Base-by-base conservation (phyloP, 2,113 vertebrate species). In the Recurvirostra avosetta region DNA sequence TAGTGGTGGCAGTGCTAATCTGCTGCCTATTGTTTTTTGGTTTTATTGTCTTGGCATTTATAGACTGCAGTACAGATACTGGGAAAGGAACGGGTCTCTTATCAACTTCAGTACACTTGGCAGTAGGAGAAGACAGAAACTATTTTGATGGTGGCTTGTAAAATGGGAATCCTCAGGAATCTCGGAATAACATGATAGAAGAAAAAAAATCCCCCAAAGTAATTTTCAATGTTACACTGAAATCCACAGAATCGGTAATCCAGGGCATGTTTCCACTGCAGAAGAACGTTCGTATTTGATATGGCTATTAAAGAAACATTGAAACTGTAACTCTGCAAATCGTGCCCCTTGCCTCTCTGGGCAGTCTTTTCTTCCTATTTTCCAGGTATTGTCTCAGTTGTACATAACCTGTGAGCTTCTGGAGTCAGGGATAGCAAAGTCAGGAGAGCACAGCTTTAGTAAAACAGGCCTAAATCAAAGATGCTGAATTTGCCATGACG, bases 401-500 rank as follows among this genome's bases (percentile, higher is more conserved):
- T n/a, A 11, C 29, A 4, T 34, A 30, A 61, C n/a, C 34, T n/a
- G 43, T 55, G 25, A 2, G 8, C 22, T 72, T 68, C 40, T 76
- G 23, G 59, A 62, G 45, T 26, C 16, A 16, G 59, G 38, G 80
- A n/a, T 5, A 88, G 67, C 40, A 23, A 66, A 19, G 41, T 43
- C 73, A 85, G 50, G 50, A 50, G 53, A 17, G 21, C 12, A 29
- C 25, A 40, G 7, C 27, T 70, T 72, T 66, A n/a, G 38, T 41
- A 36, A 73, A 85, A 84, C 2, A 82, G 29, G 26, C 26, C 22
- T 43, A 14, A 68, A 59, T 55, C 32, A 66, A 52, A 85, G 67
- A 25, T 12, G 2, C 1, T 43, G 3, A 3, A 4, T 52, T 74
- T 67, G 9, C 36, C 16, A 5, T 45, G 20, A 26, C 4, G 5